Evolutionary conservation across 2,797 vertebrate species (phyloP).

Genomic region (Prionace glauca): DNA sequence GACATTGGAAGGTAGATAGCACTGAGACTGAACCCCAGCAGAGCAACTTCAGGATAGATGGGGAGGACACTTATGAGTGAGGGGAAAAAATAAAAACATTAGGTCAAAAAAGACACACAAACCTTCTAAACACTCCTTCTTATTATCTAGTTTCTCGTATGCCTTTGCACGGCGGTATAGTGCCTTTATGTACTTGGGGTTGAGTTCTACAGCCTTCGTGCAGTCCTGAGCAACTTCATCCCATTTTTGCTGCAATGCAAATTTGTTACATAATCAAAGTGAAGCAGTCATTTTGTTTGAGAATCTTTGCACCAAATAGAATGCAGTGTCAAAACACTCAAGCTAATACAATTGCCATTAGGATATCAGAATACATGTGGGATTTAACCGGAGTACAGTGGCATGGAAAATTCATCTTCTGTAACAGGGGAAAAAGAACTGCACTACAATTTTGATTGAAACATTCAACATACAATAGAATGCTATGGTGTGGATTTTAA

Average conservation of each 20-base stretch:
- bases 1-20: background rate
- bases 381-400: background rate
- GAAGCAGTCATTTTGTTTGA: conserved; percentile 33
- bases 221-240: conserved; percentile 90
- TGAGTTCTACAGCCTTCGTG: conserved; percentile 84
- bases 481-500: background rate
- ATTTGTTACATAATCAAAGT: conserved; percentile 40
- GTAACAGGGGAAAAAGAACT: background rate
- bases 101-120: background rate
- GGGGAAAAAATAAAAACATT: background rate
- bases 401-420: background rate
- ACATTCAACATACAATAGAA: background rate
- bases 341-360: background rate
- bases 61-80: background rate
- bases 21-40: background rate
- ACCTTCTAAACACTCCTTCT: conserved; percentile 96
- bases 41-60: background rate
- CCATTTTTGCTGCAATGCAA: conserved; percentile 81
- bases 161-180: conserved; percentile 94
- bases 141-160: conserved; percentile 90
- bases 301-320: background rate
- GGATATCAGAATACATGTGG: background rate
- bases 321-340: background rate
- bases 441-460: background rate
- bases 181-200: conserved; percentile 93